These are phyloP conservation scores for Oscheius sp. DNA, from an alignment of 2,888 invertebrate genomes.

Conservation along the genomic window DNA sequence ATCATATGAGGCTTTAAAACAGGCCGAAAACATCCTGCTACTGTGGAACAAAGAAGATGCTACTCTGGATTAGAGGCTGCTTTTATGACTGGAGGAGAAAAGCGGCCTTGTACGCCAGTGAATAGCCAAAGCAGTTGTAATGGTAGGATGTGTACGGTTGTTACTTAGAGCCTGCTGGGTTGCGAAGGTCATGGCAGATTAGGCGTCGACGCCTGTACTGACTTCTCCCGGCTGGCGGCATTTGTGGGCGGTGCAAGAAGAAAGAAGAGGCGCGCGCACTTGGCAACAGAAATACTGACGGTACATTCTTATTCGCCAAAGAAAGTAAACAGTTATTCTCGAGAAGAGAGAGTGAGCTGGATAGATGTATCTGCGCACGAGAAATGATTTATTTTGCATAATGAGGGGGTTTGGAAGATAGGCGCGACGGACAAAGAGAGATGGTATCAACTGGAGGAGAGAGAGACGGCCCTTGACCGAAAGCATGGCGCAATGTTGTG, in stretches of 20 bases:
- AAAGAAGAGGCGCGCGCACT: neutral
- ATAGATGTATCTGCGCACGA: too few species aligned
- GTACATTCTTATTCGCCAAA: neutral
- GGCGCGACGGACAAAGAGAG: constrained; percentile 17
- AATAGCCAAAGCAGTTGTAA: constrained; percentile 15
- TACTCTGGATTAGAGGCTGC: neutral
- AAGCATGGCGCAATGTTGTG: constrained; percentile 29
- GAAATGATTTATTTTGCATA: constrained; percentile 4
- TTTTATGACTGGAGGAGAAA: constrained; percentile 1
- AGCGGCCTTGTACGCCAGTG: constrained; percentile 1
- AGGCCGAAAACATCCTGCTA: constrained; percentile 25
- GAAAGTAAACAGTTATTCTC: neutral
- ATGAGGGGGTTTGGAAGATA: constrained; percentile 11
- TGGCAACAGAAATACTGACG: neutral
- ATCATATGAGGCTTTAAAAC: constrained; percentile 13
- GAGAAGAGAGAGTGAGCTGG: neutral
- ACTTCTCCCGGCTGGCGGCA: too few species aligned
- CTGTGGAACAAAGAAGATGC: constrained; percentile 7
- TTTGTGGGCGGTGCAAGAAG: neutral
- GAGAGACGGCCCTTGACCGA: constrained; percentile 30
- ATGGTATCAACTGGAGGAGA: constrained; percentile 13
- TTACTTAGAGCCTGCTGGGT: constrained; percentile 29
- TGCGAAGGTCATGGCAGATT: constrained; percentile 26
- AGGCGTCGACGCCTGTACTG: constrained; percentile 30
- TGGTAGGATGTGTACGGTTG: constrained; percentile 26